Conservation (phyloP, 2,113 vertebrate genomes). For the Osmerus eperlanus region DNA sequence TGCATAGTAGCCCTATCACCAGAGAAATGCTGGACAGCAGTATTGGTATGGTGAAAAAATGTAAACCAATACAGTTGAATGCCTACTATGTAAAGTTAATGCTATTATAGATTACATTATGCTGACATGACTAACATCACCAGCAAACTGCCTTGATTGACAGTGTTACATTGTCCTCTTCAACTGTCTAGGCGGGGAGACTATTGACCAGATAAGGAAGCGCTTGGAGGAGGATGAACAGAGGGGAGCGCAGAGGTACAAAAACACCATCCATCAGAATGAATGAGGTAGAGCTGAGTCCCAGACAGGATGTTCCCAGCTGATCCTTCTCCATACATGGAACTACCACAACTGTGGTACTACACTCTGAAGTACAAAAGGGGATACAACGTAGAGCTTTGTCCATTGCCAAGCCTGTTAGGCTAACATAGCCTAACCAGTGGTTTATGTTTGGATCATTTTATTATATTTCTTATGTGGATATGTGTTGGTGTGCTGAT, state of each 20-base stretch:
- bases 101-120: background rate
- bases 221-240: slow-evolving; percentile 28
- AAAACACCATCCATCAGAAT: background rate
- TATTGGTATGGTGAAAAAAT: slow-evolving; percentile 1
- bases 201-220: slow-evolving; percentile 18
- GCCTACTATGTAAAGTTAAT: too few species aligned
- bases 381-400: too few species aligned
- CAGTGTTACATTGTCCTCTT: background rate
- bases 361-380: too few species aligned
- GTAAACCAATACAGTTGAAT: too few species aligned
- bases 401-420: too few species aligned
- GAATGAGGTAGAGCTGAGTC: background rate
- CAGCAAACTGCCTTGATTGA: background rate
- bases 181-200: slow-evolving; percentile 8
- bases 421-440: background rate
- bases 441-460: background rate
- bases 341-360: too few species aligned
- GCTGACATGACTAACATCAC: background rate
- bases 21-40: background rate
- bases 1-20: background rate
- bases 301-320: too few species aligned
- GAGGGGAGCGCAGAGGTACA: background rate
- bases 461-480: background rate
- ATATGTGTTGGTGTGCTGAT: too few species aligned
- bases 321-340: too few species aligned